phyloP scores from a whole-genome alignment of 2,797 vertebrate species.

The Chaetodon trifasciatus region DNA sequence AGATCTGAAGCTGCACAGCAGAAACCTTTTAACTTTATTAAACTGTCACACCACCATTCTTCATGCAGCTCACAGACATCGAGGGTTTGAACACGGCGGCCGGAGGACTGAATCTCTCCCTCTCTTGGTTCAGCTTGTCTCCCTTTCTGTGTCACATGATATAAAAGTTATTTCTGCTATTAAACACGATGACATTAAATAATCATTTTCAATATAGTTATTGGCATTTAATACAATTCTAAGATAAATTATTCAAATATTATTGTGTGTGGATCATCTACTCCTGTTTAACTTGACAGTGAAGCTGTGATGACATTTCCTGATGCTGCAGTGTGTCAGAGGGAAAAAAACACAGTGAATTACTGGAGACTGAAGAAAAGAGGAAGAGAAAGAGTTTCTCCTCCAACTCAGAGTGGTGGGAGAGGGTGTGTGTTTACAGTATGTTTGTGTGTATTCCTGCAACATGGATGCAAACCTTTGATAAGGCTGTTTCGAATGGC shows the following conservation, averaged over 20 bases:
- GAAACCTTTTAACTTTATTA: slow-evolving; percentile 79
- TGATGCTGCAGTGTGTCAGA: neutral
- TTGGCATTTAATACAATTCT: slow-evolving; percentile 6
- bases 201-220: neutral
- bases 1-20: slow-evolving; percentile 61
- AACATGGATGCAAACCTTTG: slow-evolving; percentile 19
- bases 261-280: too few species aligned
- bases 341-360: neutral
- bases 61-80: slow-evolving; percentile 18
- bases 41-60: slow-evolving; percentile 68
- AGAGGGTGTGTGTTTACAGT: neutral
- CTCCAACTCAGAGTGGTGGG: neutral
- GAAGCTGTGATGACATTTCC: too few species aligned
- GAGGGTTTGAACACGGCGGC: too few species aligned
- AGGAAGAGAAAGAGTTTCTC: too few species aligned
- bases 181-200: neutral
- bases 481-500: slow-evolving; percentile 28
- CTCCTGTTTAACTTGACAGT: too few species aligned
- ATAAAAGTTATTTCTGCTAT: slow-evolving; percentile 18
- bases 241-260: neutral
- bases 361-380: neutral
- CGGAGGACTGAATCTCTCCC: too few species aligned
- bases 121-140: too few species aligned
- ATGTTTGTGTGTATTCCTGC: neutral
- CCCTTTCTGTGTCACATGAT: slow-evolving; percentile 1